Evolutionary conservation across 2,797 vertebrate genomes (phyloP).

Genomic region (Lacerta bilineata): DNA sequence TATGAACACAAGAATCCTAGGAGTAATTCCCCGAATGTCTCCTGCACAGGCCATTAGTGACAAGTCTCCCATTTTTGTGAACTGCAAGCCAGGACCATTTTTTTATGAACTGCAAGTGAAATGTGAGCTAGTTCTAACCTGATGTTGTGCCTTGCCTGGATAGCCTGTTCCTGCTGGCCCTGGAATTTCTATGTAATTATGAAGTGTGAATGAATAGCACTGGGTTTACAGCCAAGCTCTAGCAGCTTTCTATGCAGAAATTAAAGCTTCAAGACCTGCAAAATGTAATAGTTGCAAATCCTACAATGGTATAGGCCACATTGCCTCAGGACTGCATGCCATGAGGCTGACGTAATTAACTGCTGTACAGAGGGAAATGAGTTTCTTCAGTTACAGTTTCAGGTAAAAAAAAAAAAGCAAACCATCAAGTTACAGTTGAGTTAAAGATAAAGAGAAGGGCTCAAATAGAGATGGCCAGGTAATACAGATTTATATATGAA

Average conservation of each 20-base stretch:
- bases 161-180: conserved; percentile 49
- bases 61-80: background rate
- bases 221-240: background rate
- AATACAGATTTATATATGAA: background rate
- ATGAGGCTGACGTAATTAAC: background rate
- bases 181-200: conserved; percentile 44
- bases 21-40: background rate
- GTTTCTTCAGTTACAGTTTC: conserved; percentile 4
- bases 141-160: conserved; percentile 48
- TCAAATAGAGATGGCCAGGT: background rate
- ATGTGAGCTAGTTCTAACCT: background rate
- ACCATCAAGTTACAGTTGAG: background rate
- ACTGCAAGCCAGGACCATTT: background rate
- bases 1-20: background rate
- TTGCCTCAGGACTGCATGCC: conserved; percentile 9
- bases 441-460: background rate
- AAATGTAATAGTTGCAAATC: background rate
- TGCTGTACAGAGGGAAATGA: background rate
- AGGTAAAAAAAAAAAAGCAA: too few species aligned
- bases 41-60: background rate
- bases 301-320: background rate
- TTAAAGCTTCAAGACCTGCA: conserved; percentile 10
- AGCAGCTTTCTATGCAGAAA: conserved; percentile 5
- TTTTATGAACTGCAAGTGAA: background rate
- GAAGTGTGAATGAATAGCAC: conserved; percentile 26